These are phyloP conservation scores for Epistrophe grossulariae DNA, from an alignment of 2,888 invertebrate genomes.

Conservation along the genomic window DNA sequence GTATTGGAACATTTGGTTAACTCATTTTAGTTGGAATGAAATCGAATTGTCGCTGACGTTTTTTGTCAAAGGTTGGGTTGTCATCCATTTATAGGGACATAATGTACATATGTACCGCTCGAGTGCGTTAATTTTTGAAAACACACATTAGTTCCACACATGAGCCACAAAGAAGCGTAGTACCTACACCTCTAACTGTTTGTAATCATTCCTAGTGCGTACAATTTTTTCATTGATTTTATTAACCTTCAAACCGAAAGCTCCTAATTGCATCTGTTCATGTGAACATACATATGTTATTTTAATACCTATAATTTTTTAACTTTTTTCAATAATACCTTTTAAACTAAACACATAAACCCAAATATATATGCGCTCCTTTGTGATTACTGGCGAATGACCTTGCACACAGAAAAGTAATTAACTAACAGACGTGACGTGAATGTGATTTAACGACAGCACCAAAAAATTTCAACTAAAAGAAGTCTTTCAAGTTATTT, in stretches of 20 bases:
- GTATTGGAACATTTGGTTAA: too few relatives aligned
- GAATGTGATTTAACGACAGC: conserved; percentile 11
- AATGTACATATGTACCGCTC: too few relatives aligned
- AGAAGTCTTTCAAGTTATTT: conserved; percentile 3
- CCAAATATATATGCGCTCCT: background rate
- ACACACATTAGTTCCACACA: too few relatives aligned
- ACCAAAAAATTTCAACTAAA: background rate
- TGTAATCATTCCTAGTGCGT: background rate
- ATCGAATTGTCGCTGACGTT: too few relatives aligned
- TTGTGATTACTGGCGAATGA: background rate
- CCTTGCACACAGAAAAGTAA: conserved; percentile 51
- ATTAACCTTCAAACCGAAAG: background rate
- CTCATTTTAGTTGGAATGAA: too few relatives aligned
- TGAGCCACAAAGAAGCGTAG: too few relatives aligned
- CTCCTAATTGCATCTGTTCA: background rate
- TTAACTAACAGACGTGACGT: conserved; percentile 42
- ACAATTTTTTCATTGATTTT: background rate
- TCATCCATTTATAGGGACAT: too few relatives aligned
- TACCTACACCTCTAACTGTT: background rate
- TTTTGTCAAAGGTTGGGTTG: too few relatives aligned
- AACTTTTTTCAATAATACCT: conserved; percentile 2
- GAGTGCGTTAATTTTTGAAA: too few relatives aligned
- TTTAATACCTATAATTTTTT: background rate
- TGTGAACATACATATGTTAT: background rate
- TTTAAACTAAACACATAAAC: background rate